These are phyloP conservation scores for Trigoniulus corallinus DNA, from an alignment of 1,140 invertebrate genomes.

Conservation along the genomic window DNA sequence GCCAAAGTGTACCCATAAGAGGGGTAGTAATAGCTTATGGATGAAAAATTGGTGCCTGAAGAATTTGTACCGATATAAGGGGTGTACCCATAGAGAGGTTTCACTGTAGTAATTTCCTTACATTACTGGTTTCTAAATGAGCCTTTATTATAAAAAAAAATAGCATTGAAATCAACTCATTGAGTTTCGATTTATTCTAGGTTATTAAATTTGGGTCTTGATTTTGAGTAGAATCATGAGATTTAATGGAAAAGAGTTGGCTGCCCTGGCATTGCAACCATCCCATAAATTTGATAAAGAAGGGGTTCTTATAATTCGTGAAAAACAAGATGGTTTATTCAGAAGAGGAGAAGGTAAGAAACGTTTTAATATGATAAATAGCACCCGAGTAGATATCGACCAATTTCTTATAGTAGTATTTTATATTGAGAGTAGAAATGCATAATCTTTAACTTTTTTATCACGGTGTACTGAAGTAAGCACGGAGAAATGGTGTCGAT, in stretches of 20 bases:
- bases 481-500: slow-evolving; percentile 38
- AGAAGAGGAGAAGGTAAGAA: slow-evolving; percentile 63
- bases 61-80: no score
- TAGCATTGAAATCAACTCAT: no score
- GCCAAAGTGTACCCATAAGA: no score
- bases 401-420: slow-evolving; percentile 1
- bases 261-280: slow-evolving; percentile 63
- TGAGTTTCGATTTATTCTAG: no score
- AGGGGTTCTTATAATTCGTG: slow-evolving; percentile 66
- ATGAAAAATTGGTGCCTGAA: no score
- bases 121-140: no score
- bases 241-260: slow-evolving; percentile 76
- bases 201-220: no score
- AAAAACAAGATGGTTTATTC: slow-evolving; percentile 70
- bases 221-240: slow-evolving; percentile 56
- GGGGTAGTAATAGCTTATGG: no score
- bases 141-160: no score
- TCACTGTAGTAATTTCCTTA: no score
- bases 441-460: background rate
- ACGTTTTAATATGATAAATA: slow-evolving; percentile 23
- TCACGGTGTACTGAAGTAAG: background rate
- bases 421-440: background rate
- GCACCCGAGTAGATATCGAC: background rate
- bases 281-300: slow-evolving; percentile 81
- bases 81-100: no score